These are phyloP conservation scores for Macrotis lagotis DNA, from an alignment of 2,113 vertebrate genomes.

Conservation along the genomic window DNA sequence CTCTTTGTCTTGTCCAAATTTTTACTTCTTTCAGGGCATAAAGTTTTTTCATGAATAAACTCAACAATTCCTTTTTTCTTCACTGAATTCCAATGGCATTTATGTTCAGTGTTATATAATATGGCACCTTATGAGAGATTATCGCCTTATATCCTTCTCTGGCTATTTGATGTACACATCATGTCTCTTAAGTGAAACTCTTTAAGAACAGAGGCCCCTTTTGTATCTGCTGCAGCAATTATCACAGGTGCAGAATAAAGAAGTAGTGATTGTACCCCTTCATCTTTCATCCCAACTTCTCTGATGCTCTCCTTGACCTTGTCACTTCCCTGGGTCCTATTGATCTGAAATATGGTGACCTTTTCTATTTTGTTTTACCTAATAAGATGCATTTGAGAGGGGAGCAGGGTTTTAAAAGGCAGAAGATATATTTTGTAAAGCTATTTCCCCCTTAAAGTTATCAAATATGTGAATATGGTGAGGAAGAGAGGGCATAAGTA, in stretches of 20 bases:
- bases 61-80: background rate
- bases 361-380: background rate
- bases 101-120: background rate
- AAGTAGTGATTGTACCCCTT: background rate
- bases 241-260: background rate
- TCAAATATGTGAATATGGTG: background rate
- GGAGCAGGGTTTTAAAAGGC: background rate
- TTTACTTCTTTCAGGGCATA: background rate
- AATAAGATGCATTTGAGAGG: background rate
- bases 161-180: background rate
- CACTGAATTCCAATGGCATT: background rate
- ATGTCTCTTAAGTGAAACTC: background rate
- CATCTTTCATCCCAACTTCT: background rate
- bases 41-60: background rate
- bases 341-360: background rate
- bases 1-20: background rate
- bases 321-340: background rate
- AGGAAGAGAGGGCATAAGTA: background rate
- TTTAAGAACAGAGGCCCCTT: background rate
- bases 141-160: background rate
- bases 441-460: background rate
- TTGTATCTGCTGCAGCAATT: background rate
- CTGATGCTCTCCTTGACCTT: background rate
- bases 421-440: background rate
- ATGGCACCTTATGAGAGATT: background rate